Evolutionary conservation across 2,797 vertebrate genomes (phyloP).

Genomic region (Molossus molossus): DNA sequence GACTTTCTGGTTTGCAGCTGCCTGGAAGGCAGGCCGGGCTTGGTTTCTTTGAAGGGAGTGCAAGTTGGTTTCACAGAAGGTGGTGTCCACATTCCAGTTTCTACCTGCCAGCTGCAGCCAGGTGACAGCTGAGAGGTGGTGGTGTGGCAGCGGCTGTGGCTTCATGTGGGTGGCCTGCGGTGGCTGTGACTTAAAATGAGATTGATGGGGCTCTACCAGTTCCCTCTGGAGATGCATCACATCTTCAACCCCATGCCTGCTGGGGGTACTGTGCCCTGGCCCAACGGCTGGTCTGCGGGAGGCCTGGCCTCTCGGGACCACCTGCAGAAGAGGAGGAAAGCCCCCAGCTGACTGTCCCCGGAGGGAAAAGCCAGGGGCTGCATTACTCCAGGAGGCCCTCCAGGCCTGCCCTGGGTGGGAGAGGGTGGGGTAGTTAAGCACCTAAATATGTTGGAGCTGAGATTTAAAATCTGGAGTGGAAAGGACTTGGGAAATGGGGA

Average conservation of each 20-base stretch:
- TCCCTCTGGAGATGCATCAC: background rate
- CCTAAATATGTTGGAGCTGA: background rate
- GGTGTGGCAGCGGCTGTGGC: background rate
- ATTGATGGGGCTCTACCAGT: background rate
- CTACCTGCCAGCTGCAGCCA: background rate
- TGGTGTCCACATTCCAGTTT: background rate
- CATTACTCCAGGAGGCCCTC: background rate
- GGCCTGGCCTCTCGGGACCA: background rate
- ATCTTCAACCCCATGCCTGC: background rate
- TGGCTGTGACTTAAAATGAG: slow-evolving; percentile 13
- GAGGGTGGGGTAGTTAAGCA: background rate
- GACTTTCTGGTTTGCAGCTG: background rate
- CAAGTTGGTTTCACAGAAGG: background rate
- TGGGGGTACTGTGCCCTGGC: accelerated
- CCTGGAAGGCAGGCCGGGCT: background rate
- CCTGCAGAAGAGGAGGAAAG: background rate
- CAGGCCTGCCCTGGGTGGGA: background rate
- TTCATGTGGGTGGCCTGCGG: background rate
- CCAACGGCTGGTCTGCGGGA: background rate
- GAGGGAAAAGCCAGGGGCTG: background rate
- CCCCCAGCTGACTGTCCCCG: background rate
- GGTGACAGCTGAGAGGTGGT: background rate
- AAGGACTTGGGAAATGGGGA: background rate
- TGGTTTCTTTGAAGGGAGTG: background rate
- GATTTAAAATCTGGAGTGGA: background rate